Evolutionary conservation across 2,797 vertebrate genomes (phyloP).

Genomic region (Anabacerthia variegaticeps): DNA sequence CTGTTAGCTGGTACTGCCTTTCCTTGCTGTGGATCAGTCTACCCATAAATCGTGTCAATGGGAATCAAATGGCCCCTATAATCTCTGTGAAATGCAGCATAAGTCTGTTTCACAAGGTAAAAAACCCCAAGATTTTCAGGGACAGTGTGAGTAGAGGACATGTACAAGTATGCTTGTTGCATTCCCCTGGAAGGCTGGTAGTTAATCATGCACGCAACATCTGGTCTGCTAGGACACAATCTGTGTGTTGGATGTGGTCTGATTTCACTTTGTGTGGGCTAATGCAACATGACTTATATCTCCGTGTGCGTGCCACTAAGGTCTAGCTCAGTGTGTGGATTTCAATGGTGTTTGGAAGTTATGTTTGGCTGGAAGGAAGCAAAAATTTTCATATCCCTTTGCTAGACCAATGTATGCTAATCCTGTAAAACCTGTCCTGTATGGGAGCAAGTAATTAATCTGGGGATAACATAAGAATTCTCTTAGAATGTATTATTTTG

Average conservation of each 20-base stretch:
- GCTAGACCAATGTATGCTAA: neutral
- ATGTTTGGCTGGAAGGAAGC: neutral
- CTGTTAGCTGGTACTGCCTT: neutral
- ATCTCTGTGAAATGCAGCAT: neutral
- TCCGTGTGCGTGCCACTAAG: neutral
- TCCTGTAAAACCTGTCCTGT: neutral
- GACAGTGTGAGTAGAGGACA: neutral
- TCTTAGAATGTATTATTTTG: neutral
- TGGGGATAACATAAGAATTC: neutral
- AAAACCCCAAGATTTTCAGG: neutral
- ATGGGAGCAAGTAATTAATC: neutral
- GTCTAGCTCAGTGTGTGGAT: neutral
- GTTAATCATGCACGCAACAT: neutral
- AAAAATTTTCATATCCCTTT: neutral
- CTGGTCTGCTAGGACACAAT: slow-evolving; percentile 28
- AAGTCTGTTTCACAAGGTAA: neutral
- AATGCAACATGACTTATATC: slow-evolving; percentile 2
- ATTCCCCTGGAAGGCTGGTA: neutral
- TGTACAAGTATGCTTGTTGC: neutral
- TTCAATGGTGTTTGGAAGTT: neutral
- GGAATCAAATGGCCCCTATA: neutral
- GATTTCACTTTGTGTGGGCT: neutral
- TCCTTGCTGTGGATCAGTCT: neutral
- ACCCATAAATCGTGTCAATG: neutral
- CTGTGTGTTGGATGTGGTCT: neutral